Conservation (phyloP, 2,888 invertebrate species). For the Troides oblongomaculatus region DNA sequence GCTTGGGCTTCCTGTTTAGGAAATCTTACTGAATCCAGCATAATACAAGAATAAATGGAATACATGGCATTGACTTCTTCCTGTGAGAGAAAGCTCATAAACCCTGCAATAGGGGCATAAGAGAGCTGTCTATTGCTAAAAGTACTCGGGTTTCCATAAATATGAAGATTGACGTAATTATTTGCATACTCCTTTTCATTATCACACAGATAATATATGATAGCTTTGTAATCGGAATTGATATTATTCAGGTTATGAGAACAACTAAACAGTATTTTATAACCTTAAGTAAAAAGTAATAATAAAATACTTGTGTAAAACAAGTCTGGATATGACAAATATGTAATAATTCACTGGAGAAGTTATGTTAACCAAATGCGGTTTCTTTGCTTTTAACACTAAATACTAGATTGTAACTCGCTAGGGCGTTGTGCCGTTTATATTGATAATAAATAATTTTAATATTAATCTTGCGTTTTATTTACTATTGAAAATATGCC, state of each 20-base stretch:
- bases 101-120: too few species aligned
- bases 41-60: too few species aligned
- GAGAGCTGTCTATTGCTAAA: too few species aligned
- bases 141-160: too few species aligned
- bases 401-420: slow-evolving; percentile 47
- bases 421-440: slow-evolving; percentile 51
- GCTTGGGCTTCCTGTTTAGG: too few species aligned
- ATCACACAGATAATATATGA: too few species aligned
- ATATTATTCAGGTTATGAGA: slow-evolving; percentile 9
- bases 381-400: slow-evolving; percentile 59
- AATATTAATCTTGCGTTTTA: slow-evolving; percentile 40
- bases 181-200: too few species aligned
- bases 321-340: slow-evolving; percentile 9
- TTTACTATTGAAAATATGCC: neutral
- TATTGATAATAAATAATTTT: slow-evolving; percentile 53
- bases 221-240: too few species aligned
- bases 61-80: too few species aligned
- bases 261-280: slow-evolving; percentile 15
- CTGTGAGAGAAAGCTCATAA: too few species aligned
- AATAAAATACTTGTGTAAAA: neutral
- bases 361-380: slow-evolving; percentile 44
- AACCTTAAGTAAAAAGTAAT: neutral
- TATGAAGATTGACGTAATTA: too few species aligned
- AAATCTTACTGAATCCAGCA: too few species aligned
- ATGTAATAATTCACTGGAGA: slow-evolving; percentile 28